Conservation (phyloP, 64 coral and sea anemone genomes). For the Anthopleura sola region DNA sequence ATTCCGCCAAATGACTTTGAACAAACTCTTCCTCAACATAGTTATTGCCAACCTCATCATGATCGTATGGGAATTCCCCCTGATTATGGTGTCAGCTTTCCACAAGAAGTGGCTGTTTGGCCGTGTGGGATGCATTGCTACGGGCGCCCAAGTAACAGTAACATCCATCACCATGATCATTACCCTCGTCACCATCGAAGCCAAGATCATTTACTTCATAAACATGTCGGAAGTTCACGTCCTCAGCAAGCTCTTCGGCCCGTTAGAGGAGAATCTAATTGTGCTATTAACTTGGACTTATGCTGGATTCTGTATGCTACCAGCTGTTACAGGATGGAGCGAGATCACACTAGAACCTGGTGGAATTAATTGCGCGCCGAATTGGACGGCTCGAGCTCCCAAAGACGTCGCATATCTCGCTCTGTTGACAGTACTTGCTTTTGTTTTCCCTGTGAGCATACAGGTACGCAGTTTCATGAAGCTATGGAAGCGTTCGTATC, state of each 20-base stretch:
- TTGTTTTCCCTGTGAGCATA: constrained; percentile 15
- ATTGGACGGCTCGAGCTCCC: constrained; percentile 25
- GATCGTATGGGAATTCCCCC: constrained; percentile 17
- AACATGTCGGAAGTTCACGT: neutral
- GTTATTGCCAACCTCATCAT: constrained; percentile 36
- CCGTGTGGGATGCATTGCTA: constrained; percentile 3
- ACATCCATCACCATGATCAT: constrained; percentile 27
- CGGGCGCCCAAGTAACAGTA: constrained; percentile 17
- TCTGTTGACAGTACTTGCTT: constrained; percentile 11
- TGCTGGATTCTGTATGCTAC: neutral
- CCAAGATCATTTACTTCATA: constrained; percentile 7
- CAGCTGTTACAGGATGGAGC: constrained; percentile 31
- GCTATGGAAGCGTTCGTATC: constrained; percentile 25
- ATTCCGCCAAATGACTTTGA: constrained; percentile 14
- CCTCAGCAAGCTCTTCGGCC: neutral
- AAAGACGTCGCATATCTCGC: constrained; percentile 27
- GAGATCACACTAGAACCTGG: constrained; percentile 3
- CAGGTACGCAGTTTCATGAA: neutral
- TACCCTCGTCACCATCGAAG: constrained; percentile 23
- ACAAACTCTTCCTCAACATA: constrained; percentile 27
- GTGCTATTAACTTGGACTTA: constrained; percentile 17
- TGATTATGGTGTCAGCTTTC: constrained; percentile 29
- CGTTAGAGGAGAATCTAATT: neutral
- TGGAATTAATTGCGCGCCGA: constrained; percentile 32
- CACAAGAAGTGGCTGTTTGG: neutral